phyloP scores from a whole-genome alignment of 2,113 vertebrate species.

The Anser brachyrhynchus region DNA sequence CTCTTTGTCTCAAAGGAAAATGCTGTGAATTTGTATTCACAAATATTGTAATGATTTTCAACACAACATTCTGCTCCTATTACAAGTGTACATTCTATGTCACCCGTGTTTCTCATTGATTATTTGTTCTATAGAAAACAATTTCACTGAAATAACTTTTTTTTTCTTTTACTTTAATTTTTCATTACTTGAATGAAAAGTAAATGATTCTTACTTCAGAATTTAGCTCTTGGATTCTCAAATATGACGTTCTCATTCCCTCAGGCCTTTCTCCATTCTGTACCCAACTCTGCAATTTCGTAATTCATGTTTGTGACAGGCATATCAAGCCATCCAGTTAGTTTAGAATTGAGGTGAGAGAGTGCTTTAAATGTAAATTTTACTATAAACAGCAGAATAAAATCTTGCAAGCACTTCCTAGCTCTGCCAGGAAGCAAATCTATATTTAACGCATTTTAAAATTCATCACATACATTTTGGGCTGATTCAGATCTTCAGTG shows the following conservation, averaged over 20 bases:
- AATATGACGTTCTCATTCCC: background rate
- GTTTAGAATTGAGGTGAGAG: slow-evolving; percentile 36
- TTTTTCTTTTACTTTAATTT: background rate
- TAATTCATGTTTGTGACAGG: slow-evolving; percentile 11
- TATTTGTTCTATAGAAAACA: background rate
- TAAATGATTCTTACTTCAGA: background rate
- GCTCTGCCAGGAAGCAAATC: slow-evolving; percentile 32
- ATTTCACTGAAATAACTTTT: background rate
- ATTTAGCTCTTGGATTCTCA: background rate
- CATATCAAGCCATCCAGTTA: slow-evolving; percentile 43
- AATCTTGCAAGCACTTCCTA: slow-evolving; percentile 31
- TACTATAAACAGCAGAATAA: slow-evolving; percentile 36
- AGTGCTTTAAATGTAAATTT: slow-evolving; percentile 59
- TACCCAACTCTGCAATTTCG: background rate
- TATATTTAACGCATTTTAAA: slow-evolving; percentile 68
- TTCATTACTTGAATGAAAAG: background rate
- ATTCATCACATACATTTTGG: slow-evolving; percentile 50
- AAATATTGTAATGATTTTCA: background rate
- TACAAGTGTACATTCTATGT: background rate
- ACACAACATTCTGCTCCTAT: background rate
- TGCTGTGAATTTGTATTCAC: background rate
- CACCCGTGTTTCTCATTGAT: background rate
- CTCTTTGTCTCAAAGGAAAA: background rate
- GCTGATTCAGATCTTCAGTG: slow-evolving; percentile 34
- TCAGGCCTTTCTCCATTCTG: background rate